Evolutionary conservation across 2,888 invertebrate species (phyloP), one percentile per base, ranked within the genome.

Genomic region (Hyalella azteca): DNA sequence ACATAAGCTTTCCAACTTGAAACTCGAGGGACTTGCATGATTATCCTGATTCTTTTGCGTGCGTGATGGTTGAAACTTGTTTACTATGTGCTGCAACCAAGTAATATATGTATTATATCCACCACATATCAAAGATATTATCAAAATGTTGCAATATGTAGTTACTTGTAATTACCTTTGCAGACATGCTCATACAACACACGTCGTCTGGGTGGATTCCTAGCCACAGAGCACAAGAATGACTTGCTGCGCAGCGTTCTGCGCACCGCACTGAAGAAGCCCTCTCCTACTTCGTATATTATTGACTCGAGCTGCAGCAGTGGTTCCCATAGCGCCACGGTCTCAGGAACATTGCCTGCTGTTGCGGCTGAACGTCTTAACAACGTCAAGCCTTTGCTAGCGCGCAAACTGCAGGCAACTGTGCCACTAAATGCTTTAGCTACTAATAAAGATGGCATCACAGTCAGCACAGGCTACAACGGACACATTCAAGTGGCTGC

Each of bases 401-500:
- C 84, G 32, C 80, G 82, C 40, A 84, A 84, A 75, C 73, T 84
- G 40, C 83, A 83, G 75, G 73, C 81, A 40, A 81, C 82, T 26
- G 79, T 81, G 54, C 82, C 81, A 22, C 79, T 81, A 13, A 79
- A 78, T 39, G 79, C 81, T 5, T 76, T 39, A 13, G 77, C 78
- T 32, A 78, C 41, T 29, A 78, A 54, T 50, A 83, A 83, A 50
- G 83, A 83, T 48, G 84, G 84, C 50, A 82, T 84, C 29, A 81
- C 81, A 54, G 84, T 84, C 36, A 80, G 84, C 66, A 81, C 79
- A n/a, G 84, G 84, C 39, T 84, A 84, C 60, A 84, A 84, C 77
- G 84, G 84, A 39, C 84, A 84, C 78, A 82, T 84, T n/a, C 82
- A 82, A 39, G 66, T 79, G 5, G 78, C 80, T 50, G 79, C 80